Conservation (phyloP, 2,113 vertebrate genomes). For the Mus spicilegus region DNA sequence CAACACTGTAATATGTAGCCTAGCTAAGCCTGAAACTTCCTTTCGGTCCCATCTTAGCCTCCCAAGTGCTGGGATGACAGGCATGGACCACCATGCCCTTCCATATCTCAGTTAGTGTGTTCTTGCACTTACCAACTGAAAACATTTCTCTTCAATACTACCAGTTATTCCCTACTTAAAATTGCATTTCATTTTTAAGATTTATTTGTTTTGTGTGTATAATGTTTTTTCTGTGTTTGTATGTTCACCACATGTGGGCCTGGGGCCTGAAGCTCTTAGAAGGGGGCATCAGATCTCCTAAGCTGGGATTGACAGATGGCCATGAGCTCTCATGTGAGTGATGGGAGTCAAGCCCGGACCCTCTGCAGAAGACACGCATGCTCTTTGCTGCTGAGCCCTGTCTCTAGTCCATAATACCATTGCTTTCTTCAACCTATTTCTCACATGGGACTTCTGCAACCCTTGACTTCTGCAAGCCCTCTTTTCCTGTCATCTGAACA, state of each 20-base stretch:
- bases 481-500: not conserved
- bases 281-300: not conserved
- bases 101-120: not conserved
- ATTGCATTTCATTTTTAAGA: not conserved
- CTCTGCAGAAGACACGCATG: not conserved
- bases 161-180: slow-evolving; percentile 5
- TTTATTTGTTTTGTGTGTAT: not conserved
- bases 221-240: not conserved
- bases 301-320: not conserved
- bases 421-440: not conserved
- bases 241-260: not conserved
- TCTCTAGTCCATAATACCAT: not conserved
- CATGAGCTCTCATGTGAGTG: not conserved
- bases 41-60: not conserved
- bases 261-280: not conserved
- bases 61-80: not conserved
- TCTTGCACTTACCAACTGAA: not conserved
- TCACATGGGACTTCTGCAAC: not conserved
- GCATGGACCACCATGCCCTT: not conserved
- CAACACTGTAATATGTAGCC: not conserved
- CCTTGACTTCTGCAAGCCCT: not conserved
- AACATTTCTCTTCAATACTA: slow-evolving; percentile 14
- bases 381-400: not conserved
- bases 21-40: not conserved
- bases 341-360: not conserved